A percentile compares a stretch with the other conserved stretches of the same genome.
phyloP scores from a whole-genome alignment of 2,113 vertebrate genomes.

The Halcyon malimbica region DNA sequence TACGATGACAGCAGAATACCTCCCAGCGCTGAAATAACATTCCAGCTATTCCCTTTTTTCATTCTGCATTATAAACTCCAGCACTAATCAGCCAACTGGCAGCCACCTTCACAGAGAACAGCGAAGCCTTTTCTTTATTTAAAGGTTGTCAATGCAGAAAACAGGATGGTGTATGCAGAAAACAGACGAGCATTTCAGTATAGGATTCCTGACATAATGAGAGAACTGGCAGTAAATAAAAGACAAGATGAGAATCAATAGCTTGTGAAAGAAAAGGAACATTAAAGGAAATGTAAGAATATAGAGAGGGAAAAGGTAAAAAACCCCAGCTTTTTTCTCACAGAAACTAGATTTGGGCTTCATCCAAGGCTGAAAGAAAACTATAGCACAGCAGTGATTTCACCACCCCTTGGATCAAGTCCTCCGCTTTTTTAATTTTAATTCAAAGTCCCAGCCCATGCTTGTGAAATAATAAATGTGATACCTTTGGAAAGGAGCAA shows the following conservation, averaged over 20 bases:
- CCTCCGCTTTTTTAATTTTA: not conserved
- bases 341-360: not conserved
- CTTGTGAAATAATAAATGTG: not conserved
- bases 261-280: not conserved
- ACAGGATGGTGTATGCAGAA: not conserved
- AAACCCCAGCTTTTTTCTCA: not conserved
- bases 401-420: not conserved
- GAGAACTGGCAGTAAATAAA: slow-evolving; percentile 37
- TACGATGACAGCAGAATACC: not conserved
- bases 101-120: not conserved
- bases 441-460: not conserved
- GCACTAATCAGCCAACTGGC: not conserved
- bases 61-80: not conserved
- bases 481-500: not conserved
- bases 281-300: slow-evolving; percentile 9
- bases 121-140: not conserved
- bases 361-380: not conserved
- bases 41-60: not conserved
- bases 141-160: not conserved
- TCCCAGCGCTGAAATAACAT: not conserved
- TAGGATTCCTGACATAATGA: not conserved
- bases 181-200: not conserved
- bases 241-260: slow-evolving; percentile 34
- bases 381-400: not conserved
- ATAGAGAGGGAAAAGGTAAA: not conserved